Conservation (phyloP, 1,140 invertebrate species). For the Melipona quadrifasciata region DNA sequence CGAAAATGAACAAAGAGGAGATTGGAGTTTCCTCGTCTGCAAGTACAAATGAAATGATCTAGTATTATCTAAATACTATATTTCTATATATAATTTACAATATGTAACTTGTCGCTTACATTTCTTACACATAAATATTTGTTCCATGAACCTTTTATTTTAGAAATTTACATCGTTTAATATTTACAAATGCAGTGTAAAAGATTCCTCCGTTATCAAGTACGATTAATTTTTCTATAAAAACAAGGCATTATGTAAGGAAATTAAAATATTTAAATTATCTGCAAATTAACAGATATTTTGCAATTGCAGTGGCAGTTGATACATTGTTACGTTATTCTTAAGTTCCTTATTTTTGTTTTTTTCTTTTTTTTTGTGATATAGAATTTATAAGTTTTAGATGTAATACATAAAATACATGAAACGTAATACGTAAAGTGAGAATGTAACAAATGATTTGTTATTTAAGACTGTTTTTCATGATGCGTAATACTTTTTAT, state of each 20-base stretch:
- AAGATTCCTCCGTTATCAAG: slow-evolving; percentile 28
- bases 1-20: too few relatives aligned
- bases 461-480: slow-evolving; percentile 1
- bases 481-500: slow-evolving; percentile 2
- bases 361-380: not conserved
- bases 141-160: slow-evolving; percentile 40
- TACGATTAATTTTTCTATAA: slow-evolving; percentile 13
- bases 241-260: slow-evolving; percentile 30
- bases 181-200: slow-evolving; percentile 59
- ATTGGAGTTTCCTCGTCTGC: not conserved
- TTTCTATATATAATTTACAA: slow-evolving; percentile 20
- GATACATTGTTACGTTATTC: slow-evolving; percentile 26
- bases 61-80: slow-evolving; percentile 17
- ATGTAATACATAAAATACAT: not conserved
- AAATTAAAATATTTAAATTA: slow-evolving; percentile 40
- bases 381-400: not conserved
- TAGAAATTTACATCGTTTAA: slow-evolving; percentile 60
- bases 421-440: slow-evolving; percentile 5
- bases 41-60: not conserved
- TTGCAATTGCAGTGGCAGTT: slow-evolving; percentile 20
- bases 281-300: slow-evolving; percentile 39
- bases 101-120: slow-evolving; percentile 25
- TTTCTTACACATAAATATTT: slow-evolving; percentile 41
- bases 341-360: slow-evolving; percentile 13
- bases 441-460: slow-evolving; percentile 30